A percentile compares a stretch with the other conserved stretches of the same genome.
Conservation (phyloP, 2,113 vertebrate genomes). For the Seriola aureovittata region DNA sequence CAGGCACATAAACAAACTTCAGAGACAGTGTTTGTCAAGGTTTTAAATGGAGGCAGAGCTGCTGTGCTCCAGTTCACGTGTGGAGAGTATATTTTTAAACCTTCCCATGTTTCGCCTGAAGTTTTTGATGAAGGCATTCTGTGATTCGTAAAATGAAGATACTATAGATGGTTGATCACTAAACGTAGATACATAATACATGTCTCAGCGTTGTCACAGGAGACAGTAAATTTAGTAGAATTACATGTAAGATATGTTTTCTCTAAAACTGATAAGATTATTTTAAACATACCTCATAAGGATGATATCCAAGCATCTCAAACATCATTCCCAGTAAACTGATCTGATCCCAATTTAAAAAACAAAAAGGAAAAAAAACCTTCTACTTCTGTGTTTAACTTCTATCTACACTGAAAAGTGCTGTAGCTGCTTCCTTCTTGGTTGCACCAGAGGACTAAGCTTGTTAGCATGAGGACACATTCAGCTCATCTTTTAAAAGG, state of each 20-base stretch:
- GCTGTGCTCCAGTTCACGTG: slow-evolving; percentile 25
- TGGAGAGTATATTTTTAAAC: slow-evolving; percentile 47
- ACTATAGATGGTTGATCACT: not conserved
- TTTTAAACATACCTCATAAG: slow-evolving; percentile 89
- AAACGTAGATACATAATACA: not conserved
- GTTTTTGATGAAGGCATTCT: not conserved
- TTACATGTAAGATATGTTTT: too few relatives aligned
- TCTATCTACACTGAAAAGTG: slow-evolving; percentile 11
- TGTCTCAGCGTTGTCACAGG: not conserved
- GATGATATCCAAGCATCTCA: slow-evolving; percentile 94
- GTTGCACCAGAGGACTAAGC: slow-evolving; percentile 42
- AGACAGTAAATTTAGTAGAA: not conserved
- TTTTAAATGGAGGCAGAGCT: slow-evolving; percentile 28
- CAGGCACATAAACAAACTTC: slow-evolving; percentile 46
- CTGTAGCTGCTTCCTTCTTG: slow-evolving; percentile 39
- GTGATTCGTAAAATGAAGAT: not conserved
- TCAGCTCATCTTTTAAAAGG: slow-evolving; percentile 87
- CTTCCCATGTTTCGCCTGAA: not conserved
- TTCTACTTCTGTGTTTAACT: not conserved
- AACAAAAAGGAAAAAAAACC: not conserved
- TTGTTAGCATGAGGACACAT: slow-evolving; percentile 40
- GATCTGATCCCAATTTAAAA: slow-evolving; percentile 31
- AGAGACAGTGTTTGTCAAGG: slow-evolving; percentile 30
- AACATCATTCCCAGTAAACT: slow-evolving; percentile 83
- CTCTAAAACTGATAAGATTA: not conserved